Evolutionary conservation across 1,140 invertebrate genomes (phyloP).

Genomic region (Probaryconus sp.): DNA sequence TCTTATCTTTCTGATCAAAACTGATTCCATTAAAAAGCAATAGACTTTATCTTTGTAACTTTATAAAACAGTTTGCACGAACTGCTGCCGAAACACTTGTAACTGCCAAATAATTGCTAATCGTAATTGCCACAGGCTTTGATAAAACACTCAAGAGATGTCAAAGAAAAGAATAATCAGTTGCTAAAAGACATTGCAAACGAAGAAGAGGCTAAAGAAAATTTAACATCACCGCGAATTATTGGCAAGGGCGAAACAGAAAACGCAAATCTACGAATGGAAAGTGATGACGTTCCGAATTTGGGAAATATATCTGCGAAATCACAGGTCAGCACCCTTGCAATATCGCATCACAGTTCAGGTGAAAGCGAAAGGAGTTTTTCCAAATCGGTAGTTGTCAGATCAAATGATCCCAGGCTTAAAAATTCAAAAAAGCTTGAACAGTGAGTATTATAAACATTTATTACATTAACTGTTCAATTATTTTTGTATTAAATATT

Average conservation of each 20-base stretch:
- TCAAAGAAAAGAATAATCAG: conserved; percentile 72
- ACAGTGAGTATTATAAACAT: conserved; percentile 68
- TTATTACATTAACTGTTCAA: background rate
- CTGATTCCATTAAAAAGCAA: conserved; percentile 13
- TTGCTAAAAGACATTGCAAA: conserved; percentile 68
- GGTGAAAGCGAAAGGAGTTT: conserved; percentile 74
- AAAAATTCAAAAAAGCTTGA: conserved; percentile 74
- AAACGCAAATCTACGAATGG: conserved; percentile 45
- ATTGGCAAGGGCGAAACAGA: conserved; percentile 41
- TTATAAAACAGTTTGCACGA: too few relatives aligned
- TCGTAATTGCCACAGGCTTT: conserved; percentile 60
- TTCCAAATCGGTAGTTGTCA: conserved; percentile 72
- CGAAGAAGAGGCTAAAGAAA: conserved; percentile 64
- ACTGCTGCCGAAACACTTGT: background rate
- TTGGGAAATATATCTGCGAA: conserved; percentile 68
- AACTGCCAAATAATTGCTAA: conserved; percentile 44
- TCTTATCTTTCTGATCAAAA: conserved; percentile 52
- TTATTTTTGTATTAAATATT: conserved; percentile 17
- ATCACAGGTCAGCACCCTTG: conserved; percentile 73
- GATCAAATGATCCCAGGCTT: conserved; percentile 67
- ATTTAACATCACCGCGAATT: conserved; percentile 20
- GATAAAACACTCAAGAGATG: conserved; percentile 68
- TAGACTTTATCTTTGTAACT: too few relatives aligned
- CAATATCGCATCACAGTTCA: conserved; percentile 73
- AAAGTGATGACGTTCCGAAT: conserved; percentile 59